Conservation (phyloP, 2,888 invertebrate genomes). For the Pherbina coryleti region DNA sequence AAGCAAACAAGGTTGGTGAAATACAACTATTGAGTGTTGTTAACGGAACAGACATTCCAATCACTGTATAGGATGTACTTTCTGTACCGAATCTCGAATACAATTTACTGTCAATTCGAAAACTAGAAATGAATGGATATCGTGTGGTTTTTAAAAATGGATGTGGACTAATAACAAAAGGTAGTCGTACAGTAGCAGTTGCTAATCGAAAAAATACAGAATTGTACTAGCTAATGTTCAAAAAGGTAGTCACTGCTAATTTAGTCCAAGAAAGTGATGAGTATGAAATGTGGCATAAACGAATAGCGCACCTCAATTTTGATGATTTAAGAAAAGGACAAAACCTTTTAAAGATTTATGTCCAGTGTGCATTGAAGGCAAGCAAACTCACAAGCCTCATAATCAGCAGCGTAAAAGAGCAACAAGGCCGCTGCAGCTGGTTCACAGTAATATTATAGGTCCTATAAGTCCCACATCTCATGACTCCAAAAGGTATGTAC, state of each 20-base stretch:
- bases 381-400: slow-evolving; percentile 61
- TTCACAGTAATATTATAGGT: slow-evolving; percentile 60
- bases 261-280: background rate
- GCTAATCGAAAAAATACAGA: background rate
- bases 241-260: background rate
- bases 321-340: slow-evolving; percentile 25
- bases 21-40: background rate
- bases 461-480: slow-evolving; percentile 58
- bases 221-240: background rate
- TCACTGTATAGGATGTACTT: background rate
- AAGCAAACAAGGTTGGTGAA: too few species aligned
- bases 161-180: background rate
- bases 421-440: slow-evolving; percentile 56
- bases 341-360: background rate
- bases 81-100: background rate
- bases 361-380: slow-evolving; percentile 58
- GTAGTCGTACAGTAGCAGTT: background rate
- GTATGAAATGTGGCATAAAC: slow-evolving; percentile 3
- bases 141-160: slow-evolving; percentile 5
- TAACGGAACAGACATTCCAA: background rate
- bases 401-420: slow-evolving; percentile 46
- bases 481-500: slow-evolving; percentile 57
- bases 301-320: background rate
- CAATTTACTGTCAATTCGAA: background rate
- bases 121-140: too few species aligned